Evolutionary conservation across 2,113 vertebrate genomes (phyloP).

Genomic region (Anhinga anhinga): DNA sequence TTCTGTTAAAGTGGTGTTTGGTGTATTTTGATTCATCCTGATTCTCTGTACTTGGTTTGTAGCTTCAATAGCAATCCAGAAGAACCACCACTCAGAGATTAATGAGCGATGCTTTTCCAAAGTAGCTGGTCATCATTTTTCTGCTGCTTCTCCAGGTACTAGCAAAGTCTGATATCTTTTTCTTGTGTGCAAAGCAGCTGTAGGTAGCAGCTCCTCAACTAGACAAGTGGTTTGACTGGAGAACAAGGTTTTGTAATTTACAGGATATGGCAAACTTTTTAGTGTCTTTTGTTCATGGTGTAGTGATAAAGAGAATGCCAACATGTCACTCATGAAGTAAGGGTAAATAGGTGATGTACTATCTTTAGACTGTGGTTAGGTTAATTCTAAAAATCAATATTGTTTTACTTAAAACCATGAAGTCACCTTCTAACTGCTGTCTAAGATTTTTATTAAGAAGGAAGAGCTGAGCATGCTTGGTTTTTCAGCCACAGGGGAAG

Average conservation of each 20-base stretch:
- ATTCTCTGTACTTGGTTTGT: background rate
- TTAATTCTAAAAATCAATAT: background rate
- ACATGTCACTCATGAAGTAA: background rate
- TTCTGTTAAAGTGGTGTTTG: background rate
- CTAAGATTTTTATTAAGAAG: background rate
- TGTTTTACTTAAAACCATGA: background rate
- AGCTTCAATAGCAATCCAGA: background rate
- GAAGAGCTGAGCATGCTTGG: background rate
- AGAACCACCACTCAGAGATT: background rate
- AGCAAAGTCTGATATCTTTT: background rate
- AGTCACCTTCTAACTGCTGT: background rate
- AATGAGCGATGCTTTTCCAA: background rate
- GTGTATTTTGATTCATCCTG: background rate
- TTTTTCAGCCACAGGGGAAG: background rate
- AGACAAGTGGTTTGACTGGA: background rate
- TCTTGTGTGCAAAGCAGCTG: background rate
- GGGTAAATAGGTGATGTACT: background rate
- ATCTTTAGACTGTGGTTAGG: background rate
- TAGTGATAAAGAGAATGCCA: background rate
- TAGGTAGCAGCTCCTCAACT: background rate
- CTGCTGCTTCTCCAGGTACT: background rate
- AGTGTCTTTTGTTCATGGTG: background rate
- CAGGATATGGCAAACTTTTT: background rate
- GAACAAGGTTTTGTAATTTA: background rate
- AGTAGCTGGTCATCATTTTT: background rate